Conservation (phyloP, 2,888 invertebrate species). For the Tigriopus californicus region DNA sequence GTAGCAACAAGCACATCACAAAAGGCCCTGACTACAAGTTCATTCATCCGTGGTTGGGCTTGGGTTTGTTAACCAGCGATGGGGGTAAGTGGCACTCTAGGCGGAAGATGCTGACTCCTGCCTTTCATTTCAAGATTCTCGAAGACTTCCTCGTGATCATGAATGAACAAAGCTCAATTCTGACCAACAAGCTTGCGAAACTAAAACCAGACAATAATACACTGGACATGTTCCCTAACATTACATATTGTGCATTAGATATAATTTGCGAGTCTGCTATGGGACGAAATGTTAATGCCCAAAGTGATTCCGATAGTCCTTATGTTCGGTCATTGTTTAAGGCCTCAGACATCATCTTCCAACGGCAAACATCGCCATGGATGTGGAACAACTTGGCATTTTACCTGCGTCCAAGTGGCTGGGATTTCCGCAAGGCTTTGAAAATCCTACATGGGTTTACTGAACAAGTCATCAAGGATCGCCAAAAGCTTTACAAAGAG, state of each 20-base stretch:
- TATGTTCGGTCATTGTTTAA: conserved; percentile 39
- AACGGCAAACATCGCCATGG: conserved; percentile 33
- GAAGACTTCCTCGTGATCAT: conserved; percentile 50
- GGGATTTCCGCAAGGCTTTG: conserved; percentile 35
- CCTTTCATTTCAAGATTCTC: conserved; percentile 58
- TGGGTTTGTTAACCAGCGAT: conserved; percentile 36
- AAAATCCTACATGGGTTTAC: conserved; percentile 42
- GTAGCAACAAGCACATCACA: conserved; percentile 37
- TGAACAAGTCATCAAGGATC: conserved; percentile 25
- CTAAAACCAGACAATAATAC: conserved; percentile 26
- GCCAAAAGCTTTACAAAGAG: not conserved
- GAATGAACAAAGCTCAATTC: conserved; percentile 39
- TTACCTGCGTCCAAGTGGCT: conserved; percentile 33
- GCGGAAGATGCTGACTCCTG: conserved; percentile 51
- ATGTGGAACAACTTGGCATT: conserved; percentile 37
- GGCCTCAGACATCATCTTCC: conserved; percentile 23
- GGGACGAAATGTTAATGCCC: conserved; percentile 48
- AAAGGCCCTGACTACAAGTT: conserved; percentile 39
- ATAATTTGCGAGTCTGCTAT: conserved; percentile 63
- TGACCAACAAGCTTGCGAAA: conserved; percentile 33
- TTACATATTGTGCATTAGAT: conserved; percentile 42
- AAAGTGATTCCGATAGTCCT: conserved; percentile 35
- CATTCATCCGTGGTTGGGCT: conserved; percentile 36
- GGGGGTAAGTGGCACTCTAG: conserved; percentile 45
- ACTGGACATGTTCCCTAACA: conserved; percentile 41